Percentiles rank a stretch among this genome's conserved stretches.
Conservation (phyloP, 2,113 vertebrate genomes). For the Hiodon alosoides region DNA sequence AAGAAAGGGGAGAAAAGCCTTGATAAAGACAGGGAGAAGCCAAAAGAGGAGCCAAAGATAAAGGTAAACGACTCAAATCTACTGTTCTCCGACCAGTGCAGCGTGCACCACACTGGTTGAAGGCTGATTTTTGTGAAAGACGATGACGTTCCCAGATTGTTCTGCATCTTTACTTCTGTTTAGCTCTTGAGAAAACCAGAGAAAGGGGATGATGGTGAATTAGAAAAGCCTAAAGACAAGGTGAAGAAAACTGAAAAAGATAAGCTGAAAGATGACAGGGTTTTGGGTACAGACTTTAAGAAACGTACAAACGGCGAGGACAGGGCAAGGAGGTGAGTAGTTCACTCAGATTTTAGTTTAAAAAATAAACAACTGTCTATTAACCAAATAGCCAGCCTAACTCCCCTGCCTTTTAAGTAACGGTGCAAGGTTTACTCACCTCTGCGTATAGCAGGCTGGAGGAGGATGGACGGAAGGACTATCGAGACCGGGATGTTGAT, state of each 20-base stretch:
- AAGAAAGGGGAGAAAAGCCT: constrained; percentile 77
- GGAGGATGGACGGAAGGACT: constrained; percentile 78
- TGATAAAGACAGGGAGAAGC: constrained; percentile 82
- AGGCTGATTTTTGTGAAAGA: no score
- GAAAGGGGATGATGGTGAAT: constrained; percentile 75
- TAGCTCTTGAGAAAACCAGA: constrained; percentile 95
- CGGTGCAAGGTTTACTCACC: not conserved
- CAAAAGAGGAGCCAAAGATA: constrained; percentile 95
- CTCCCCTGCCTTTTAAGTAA: not conserved
- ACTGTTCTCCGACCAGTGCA: no score
- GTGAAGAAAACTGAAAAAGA: constrained; percentile 82
- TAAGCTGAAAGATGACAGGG: constrained; percentile 77
- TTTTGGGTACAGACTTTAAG: constrained; percentile 53
- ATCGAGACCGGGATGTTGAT: constrained; percentile 77
- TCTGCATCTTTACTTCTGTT: constrained; percentile 39
- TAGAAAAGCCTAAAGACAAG: constrained; percentile 84
- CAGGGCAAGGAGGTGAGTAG: constrained; percentile 75
- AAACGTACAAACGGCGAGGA: constrained; percentile 83
- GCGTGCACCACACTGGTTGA: no score
- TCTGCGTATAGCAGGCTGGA: constrained; percentile 62
- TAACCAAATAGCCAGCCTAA: not conserved
- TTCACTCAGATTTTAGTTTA: not conserved
- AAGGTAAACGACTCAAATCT: constrained; percentile 66
- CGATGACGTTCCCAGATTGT: not conserved
- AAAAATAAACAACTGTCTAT: not conserved